A percentile compares a stretch with the other conserved stretches of the same genome.
These are phyloP conservation scores for Sternotherus odoratus DNA, from an alignment of 2,797 vertebrate species.

Conservation along the genomic window DNA sequence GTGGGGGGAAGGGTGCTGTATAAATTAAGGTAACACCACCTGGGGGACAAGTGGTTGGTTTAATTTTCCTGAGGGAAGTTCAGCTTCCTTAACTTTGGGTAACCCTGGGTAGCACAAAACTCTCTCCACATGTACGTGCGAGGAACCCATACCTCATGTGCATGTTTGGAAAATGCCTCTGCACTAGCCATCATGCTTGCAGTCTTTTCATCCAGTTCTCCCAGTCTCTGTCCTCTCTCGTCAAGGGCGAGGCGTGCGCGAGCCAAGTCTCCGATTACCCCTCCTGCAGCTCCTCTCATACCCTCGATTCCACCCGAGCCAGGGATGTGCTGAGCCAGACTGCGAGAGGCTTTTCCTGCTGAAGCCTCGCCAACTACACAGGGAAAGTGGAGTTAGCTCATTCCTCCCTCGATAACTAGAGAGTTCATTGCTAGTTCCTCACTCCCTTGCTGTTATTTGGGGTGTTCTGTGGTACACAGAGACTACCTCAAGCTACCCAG, in stretches of 20 bases:
- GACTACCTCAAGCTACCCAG: not conserved
- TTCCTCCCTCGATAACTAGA: not conserved
- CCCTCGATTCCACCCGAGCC: constrained; percentile 92
- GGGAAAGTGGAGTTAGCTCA: not conserved
- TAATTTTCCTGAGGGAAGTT: not conserved
- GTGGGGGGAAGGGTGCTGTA: fast-evolving
- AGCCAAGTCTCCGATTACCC: constrained; percentile 92
- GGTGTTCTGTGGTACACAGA: not conserved
- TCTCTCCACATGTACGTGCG: not conserved
- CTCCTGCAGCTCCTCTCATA: constrained; percentile 91
- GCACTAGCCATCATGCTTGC: constrained; percentile 97
- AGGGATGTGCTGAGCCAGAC: constrained; percentile 96
- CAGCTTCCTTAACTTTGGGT: not conserved
- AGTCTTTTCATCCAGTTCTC: constrained; percentile 95
- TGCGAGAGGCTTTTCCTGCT: constrained; percentile 94
- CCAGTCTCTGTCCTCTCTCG: constrained; percentile 94
- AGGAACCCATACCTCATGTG: constrained; percentile 89
- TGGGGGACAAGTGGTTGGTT: fast-evolving
- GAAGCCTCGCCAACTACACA: constrained; percentile 93
- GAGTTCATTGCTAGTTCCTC: not conserved
- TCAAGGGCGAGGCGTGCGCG: constrained; percentile 94
- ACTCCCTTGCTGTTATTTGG: not conserved
- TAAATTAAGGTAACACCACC: fast-evolving
- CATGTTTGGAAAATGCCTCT: constrained; percentile 95
- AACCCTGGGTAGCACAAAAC: not conserved